Evolutionary conservation across 2,888 invertebrate species (phyloP).

Genomic region (Heliconius ethilla): DNA sequence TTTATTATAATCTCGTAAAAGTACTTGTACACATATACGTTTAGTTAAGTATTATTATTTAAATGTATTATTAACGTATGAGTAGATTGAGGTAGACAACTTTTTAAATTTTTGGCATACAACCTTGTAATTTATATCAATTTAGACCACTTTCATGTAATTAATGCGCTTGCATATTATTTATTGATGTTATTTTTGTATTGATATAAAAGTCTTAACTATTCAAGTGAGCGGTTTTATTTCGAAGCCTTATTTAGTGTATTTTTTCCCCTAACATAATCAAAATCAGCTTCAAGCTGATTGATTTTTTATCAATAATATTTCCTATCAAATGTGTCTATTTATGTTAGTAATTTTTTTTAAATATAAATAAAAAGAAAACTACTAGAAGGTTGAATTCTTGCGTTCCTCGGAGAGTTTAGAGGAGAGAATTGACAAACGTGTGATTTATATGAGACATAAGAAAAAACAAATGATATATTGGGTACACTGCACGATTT

Average conservation of each 20-base stretch:
- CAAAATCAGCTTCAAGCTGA: too few species aligned
- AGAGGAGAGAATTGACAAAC: too few species aligned
- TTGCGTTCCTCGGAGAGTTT: too few species aligned
- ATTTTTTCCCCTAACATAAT: not conserved
- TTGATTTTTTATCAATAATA: too few species aligned
- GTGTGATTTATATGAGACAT: too few species aligned
- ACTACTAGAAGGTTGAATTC: too few species aligned
- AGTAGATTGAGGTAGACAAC: conserved; percentile 17
- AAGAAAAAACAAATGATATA: too few species aligned
- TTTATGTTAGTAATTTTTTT: too few species aligned
- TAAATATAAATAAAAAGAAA: too few species aligned
- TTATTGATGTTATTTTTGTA: conserved; percentile 73
- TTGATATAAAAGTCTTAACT: conserved; percentile 61
- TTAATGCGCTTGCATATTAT: conserved; percentile 69
- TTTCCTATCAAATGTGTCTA: too few species aligned
- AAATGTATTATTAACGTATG: conserved; percentile 17
- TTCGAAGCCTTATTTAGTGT: conserved; percentile 26
- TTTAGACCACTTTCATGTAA: conserved; percentile 49
- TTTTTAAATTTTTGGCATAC: conserved; percentile 34
- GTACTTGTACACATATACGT: conserved; percentile 10
- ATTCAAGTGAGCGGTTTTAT: conserved; percentile 50
- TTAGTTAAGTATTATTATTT: conserved; percentile 6
- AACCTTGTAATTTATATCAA: conserved; percentile 40
- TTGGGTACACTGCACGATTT: too few species aligned
- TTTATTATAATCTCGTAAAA: conserved; percentile 21